Evolutionary conservation across 2,113 vertebrate genomes (phyloP).

Genomic region (Anguilla rostrata): DNA sequence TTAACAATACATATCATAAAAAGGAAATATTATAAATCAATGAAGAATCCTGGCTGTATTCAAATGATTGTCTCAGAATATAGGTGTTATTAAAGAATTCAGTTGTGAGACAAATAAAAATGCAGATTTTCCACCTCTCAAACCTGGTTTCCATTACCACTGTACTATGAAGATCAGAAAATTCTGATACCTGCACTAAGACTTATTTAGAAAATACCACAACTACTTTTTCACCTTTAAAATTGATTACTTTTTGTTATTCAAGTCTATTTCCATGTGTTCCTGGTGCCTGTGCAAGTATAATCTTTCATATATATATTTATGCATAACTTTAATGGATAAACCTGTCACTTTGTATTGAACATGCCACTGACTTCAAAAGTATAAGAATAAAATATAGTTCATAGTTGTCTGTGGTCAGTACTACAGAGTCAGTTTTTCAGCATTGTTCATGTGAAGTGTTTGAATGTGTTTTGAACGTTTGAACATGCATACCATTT

Average conservation of each 20-base stretch:
- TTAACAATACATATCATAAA: neutral
- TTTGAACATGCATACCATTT: neutral
- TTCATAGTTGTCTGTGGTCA: neutral
- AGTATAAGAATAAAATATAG: neutral
- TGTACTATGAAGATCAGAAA: neutral
- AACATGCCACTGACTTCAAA: neutral
- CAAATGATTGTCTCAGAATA: neutral
- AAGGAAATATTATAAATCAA: neutral
- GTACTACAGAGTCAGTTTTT: neutral
- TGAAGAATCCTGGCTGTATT: neutral
- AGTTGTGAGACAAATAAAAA: neutral
- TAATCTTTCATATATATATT: neutral
- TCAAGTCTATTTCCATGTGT: neutral
- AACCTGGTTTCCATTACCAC: neutral
- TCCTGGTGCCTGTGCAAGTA: neutral
- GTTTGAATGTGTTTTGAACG: neutral
- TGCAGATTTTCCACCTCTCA: neutral
- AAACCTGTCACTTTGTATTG: neutral
- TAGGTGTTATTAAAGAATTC: neutral
- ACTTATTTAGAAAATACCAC: no score
- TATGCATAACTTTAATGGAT: neutral
- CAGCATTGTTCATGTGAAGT: neutral
- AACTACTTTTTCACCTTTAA: neutral
- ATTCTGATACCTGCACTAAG: neutral
- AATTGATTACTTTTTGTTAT: neutral